These are phyloP conservation scores for Proteles cristata DNA, from an alignment of 2,113 vertebrate species.

Conservation along the genomic window DNA sequence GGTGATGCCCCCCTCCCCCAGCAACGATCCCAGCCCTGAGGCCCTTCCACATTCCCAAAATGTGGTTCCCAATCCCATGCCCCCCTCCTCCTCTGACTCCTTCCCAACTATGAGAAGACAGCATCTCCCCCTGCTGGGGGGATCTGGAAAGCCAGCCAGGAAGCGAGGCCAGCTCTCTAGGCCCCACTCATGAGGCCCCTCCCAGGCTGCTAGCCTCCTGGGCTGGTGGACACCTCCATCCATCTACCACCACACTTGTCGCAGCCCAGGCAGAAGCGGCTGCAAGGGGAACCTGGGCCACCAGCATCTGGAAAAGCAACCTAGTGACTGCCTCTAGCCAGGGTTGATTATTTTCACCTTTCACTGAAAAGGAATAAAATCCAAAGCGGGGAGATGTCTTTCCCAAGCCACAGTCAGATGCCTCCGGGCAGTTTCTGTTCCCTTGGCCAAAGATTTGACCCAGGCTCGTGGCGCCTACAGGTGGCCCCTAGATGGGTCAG, in stretches of 20 bases:
- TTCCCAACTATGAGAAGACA: constrained; percentile 13
- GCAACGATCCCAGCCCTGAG: neutral
- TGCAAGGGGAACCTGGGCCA: neutral
- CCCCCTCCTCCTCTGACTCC: neutral
- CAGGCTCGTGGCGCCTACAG: neutral
- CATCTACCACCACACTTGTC: neutral
- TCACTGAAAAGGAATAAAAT: neutral
- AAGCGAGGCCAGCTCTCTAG: neutral
- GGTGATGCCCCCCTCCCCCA: neutral
- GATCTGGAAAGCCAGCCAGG: constrained; percentile 53
- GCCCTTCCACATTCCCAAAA: neutral
- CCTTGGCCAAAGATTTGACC: neutral
- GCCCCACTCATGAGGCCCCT: neutral
- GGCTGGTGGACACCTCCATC: neutral
- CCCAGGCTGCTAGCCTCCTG: neutral
- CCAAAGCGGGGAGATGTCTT: neutral
- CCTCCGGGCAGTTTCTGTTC: neutral
- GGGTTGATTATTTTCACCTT: neutral
- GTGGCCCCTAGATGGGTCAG: neutral
- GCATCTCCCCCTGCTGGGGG: constrained; percentile 75
- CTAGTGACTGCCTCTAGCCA: neutral
- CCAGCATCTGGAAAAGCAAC: neutral
- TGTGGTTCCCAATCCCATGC: neutral
- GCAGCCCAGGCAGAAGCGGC: neutral
- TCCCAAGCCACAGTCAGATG: neutral